Percentiles rank a stretch among this genome's conserved stretches.
phyloP scores from a whole-genome alignment of 2,113 vertebrate genomes.

The Hippocampus mohnikei region DNA sequence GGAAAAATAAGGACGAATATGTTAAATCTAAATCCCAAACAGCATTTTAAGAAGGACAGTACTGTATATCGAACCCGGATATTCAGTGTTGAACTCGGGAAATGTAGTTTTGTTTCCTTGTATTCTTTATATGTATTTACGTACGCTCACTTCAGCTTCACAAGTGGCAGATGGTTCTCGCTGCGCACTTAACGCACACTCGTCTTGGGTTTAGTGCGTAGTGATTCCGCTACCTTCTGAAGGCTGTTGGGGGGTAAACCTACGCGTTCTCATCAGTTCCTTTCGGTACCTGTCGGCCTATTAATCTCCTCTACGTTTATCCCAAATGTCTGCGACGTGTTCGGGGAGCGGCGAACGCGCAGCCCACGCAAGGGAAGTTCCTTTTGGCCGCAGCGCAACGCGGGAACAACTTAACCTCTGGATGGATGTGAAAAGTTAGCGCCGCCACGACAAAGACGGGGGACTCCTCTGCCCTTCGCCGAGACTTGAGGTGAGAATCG shows the following conservation, averaged over 20 bases:
- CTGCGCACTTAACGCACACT: conserved; percentile 40
- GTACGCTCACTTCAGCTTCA: conserved; percentile 19
- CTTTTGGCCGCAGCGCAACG: conserved; percentile 32
- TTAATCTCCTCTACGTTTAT: conserved; percentile 30
- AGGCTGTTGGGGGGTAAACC: conserved; percentile 65
- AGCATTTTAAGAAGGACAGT: conserved; percentile 7
- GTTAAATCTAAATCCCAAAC: background rate
- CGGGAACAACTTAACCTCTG: conserved; percentile 54
- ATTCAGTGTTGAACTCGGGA: conserved; percentile 60
- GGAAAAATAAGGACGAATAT: background rate
- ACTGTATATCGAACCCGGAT: conserved; percentile 48
- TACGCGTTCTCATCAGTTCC: conserved; percentile 45
- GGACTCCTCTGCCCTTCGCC: conserved; percentile 27
- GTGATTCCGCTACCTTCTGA: conserved; percentile 65
- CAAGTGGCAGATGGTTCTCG: rapidly evolving
- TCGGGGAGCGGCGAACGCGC: background rate
- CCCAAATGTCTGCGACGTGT: conserved; percentile 34
- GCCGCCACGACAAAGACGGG: conserved; percentile 35
- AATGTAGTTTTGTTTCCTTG: conserved; percentile 36
- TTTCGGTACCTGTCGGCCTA: conserved; percentile 37
- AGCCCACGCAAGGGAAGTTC: conserved; percentile 31
- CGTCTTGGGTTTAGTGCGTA: conserved; percentile 41
- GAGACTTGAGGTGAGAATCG: conserved; percentile 55
- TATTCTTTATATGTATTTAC: conserved; percentile 59
- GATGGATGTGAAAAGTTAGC: conserved; percentile 70